Evolutionary conservation across 2,888 invertebrate genomes (phyloP), one percentile per base, ranked within the genome.

Genomic region (Alentia gelatinosa): DNA sequence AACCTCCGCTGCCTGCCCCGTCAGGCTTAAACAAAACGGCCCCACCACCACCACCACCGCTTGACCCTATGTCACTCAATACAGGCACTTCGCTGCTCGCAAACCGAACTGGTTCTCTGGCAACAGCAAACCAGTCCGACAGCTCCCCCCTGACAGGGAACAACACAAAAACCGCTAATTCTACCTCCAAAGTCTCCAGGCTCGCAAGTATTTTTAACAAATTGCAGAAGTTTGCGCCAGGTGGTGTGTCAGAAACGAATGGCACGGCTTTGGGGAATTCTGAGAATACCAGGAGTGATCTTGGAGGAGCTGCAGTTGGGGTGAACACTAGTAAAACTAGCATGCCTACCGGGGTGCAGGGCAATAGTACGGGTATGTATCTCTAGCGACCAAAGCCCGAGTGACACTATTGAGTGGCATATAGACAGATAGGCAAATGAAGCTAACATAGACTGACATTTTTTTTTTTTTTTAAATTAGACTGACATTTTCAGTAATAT

Each of bases 401-500:
- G 79, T 23, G 37, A 37, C 79, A 37, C 79, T 79, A 79, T 79
- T 79, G 79, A 68, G 68, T 79, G 79, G 37, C 79, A 79, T 3
- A 4, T 30, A 3, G 4, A 68, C 26, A 68, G 68, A 26, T 68
- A 56, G 3, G 5, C 3, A 56, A 56, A 56, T 47, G 19, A 12
- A 47, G 9, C 47, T 47, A 47, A 47, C 47, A 47, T 47, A 12
- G 7, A 47, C n/a, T 19, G 19, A n/a, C 19, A 56, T 56, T 1
- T n/a, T 9, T 56, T 56, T 9, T 15, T 56, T 3, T 5, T 56
- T 56, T 56, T n/a, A n/a, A n/a, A n/a, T n/a, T n/a, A n/a, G n/a
- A n/a, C n/a, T n/a, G n/a, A n/a, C n/a, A n/a, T n/a, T n/a, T n/a
- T n/a, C n/a, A n/a, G n/a, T n/a, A n/a, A n/a, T n/a, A n/a, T n/a